Percentiles rank a stretch among this genome's conserved stretches.
These are phyloP conservation scores for Temnothorax longispinosus DNA, from an alignment of 1,140 invertebrate genomes.

Conservation along the genomic window DNA sequence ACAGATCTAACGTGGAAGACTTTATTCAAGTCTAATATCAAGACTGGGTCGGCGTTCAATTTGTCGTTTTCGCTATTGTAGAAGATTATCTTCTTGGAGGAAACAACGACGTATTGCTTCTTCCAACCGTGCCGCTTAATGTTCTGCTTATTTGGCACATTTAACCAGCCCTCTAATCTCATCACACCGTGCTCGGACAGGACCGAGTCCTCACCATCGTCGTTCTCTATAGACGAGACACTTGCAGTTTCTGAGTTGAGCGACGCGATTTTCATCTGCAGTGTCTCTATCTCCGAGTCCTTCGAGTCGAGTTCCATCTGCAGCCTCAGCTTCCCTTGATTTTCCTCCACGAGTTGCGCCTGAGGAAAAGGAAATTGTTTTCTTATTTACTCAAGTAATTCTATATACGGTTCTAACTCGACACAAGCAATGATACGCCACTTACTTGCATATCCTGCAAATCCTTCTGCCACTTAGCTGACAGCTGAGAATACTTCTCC, in stretches of 20 bases:
- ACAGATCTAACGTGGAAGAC: slow-evolving; percentile 99
- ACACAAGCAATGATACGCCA: background rate
- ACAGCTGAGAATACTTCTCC: slow-evolving; percentile 95
- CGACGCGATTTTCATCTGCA: slow-evolving; percentile 92
- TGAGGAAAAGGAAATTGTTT: slow-evolving; percentile 61
- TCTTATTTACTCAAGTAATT: background rate
- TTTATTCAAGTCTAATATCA: slow-evolving; percentile 98
- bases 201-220: slow-evolving; percentile 92
- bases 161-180: slow-evolving; percentile 97
- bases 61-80: slow-evolving; percentile 98
- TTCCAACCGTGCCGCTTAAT: slow-evolving; percentile 98
- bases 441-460: slow-evolving; percentile 93
- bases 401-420: background rate
- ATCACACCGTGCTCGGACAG: slow-evolving; percentile 83
- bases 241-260: slow-evolving; percentile 95
- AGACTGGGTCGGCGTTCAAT: slow-evolving; percentile 96
- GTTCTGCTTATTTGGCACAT: slow-evolving; percentile 97
- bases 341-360: slow-evolving; percentile 89
- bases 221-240: slow-evolving; percentile 94
- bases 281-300: slow-evolving; percentile 97
- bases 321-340: slow-evolving; percentile 89
- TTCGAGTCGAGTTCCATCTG: slow-evolving; percentile 99
- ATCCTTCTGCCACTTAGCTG: slow-evolving; percentile 93
- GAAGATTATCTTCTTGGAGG: slow-evolving; percentile 98
- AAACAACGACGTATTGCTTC: slow-evolving; percentile 98